phyloP scores from a whole-genome alignment of 2,888 invertebrate genomes.

The Melinaea menophilus region DNA sequence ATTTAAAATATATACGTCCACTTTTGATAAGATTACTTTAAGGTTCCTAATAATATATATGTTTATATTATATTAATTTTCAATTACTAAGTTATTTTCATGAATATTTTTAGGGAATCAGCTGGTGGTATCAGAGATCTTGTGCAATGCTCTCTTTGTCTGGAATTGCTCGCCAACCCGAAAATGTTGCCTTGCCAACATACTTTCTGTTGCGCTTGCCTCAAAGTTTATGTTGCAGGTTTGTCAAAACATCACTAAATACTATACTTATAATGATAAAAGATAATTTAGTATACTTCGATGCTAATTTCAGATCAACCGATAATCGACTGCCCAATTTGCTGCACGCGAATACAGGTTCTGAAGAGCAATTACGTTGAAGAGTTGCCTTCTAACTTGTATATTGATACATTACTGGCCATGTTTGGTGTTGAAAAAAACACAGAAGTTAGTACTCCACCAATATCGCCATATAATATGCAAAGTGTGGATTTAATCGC shows the following conservation, averaged over 20 bases:
- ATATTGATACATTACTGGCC: conserved; percentile 80
- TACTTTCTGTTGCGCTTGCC: conserved; percentile 80
- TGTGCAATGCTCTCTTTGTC: conserved; percentile 79
- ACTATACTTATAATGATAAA: neutral
- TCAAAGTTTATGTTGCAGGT: conserved; percentile 67
- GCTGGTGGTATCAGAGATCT: conserved; percentile 77
- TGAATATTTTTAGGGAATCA: conserved; percentile 41
- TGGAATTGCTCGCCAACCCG: conserved; percentile 75
- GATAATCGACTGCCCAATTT: conserved; percentile 78
- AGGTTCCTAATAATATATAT: too few relatives aligned
- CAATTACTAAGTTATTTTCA: too few relatives aligned
- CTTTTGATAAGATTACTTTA: too few relatives aligned
- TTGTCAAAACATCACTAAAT: too few relatives aligned
- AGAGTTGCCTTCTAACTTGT: conserved; percentile 81
- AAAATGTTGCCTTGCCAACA: conserved; percentile 83
- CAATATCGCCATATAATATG: conserved; percentile 38
- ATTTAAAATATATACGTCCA: too few relatives aligned
- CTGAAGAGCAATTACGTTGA: conserved; percentile 72
- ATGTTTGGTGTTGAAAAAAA: conserved; percentile 56
- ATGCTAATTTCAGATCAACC: conserved; percentile 50
- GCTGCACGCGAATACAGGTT: conserved; percentile 68
- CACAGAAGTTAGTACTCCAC: conserved; percentile 42
- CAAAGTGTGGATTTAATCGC: conserved; percentile 60
- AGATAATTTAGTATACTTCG: conserved; percentile 3
- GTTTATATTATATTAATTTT: too few relatives aligned